Evolutionary conservation across 2,113 vertebrate genomes (phyloP).

Genomic region (Pongo pygmaeus): DNA sequence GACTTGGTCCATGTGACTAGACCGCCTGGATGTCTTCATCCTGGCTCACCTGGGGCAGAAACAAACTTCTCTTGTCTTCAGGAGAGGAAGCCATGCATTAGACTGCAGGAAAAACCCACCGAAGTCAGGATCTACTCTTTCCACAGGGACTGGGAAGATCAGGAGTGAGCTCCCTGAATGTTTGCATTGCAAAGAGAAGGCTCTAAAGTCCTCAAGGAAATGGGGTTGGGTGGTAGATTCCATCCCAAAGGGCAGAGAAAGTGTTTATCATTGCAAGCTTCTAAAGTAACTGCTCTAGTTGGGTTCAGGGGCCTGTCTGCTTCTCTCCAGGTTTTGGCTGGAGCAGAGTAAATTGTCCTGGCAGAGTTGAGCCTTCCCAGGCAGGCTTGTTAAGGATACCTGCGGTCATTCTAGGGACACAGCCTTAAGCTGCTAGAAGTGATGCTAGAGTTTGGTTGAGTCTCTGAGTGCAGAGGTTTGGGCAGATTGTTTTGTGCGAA

Average conservation of each 20-base stretch:
- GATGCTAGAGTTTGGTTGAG: no score
- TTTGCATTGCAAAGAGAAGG: background rate
- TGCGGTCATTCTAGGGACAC: rapidly evolving
- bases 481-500: rapidly evolving
- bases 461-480: background rate
- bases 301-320: background rate
- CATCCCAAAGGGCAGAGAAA: background rate
- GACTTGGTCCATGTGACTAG: rapidly evolving
- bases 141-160: no score
- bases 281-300: background rate
- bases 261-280: background rate
- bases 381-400: background rate
- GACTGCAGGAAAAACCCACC: no score
- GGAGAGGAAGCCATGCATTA: background rate
- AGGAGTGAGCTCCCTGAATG: background rate
- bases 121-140: background rate
- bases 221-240: background rate
- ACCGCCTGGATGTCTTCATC: background rate
- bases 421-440: background rate
- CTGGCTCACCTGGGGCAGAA: background rate
- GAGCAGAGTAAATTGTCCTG: no score
- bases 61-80: background rate
- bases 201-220: background rate
- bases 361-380: background rate
- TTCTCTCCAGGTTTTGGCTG: background rate